Evolutionary conservation across 2,888 invertebrate genomes (phyloP), one percentile per base, ranked within the genome.

Genomic region (Kuschelorhynchus macadamiae): DNA sequence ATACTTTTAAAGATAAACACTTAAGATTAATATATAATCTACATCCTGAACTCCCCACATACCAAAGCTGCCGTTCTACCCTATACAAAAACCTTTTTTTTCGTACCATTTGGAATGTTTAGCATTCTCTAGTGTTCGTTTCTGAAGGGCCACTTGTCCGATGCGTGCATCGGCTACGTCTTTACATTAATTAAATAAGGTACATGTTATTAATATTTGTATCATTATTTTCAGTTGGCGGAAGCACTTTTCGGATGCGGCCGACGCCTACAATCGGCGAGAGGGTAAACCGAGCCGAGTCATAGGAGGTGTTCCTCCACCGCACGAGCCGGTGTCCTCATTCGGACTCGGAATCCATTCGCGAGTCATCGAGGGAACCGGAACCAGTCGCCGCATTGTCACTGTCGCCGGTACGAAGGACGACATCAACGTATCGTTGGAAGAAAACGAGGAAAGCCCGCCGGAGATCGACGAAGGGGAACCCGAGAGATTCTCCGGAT

Each of bases 211-310:
- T n/a, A 46, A 46, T 18, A 16, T 14, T 17, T 11, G 1, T n/a
- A 21, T 8, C 41, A 18, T 41, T 7, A 32, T 20, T 72, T 71
- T 20, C 68, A 77, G 77, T 65, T 77, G 77, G 77, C 73, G 72
- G 52, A 77, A 74, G 52, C 76, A 76, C 46, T 77, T 78, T 65
- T 73, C 76, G 14, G 77, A 77, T 46, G 76, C 76, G 11, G 73
- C 75, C 4, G 77, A 75, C 39, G 62, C 73, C 18, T 75, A 76
- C 42, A 75, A 74, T 46, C 72, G 71, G 47, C 77, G 81, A 16
- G 84, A 83, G 70, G 83, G 83, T 36, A 82, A 81, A 72, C 76
- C 80, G 9, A 63, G 30, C 41, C 42, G 67, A 78, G 79, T 77
- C 76, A 76, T 72, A 81, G 81, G 36, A 2, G 30, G 25, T 1